Conservation (phyloP, 2,888 invertebrate species). For the Dolichomitus sp. region DNA sequence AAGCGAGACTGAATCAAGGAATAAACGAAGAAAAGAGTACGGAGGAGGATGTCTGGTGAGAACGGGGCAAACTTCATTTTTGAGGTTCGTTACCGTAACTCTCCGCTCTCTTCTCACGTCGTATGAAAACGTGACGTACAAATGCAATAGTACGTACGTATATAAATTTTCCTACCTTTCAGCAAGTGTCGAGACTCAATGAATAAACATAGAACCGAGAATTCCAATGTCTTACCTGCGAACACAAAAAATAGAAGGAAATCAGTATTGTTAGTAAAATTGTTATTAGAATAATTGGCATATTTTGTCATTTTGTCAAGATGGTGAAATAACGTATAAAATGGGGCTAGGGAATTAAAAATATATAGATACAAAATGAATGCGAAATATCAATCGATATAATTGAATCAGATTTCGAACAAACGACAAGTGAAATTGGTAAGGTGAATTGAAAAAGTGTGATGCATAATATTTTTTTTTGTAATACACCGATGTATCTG, state of each 20-base stretch:
- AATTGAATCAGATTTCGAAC: neutral
- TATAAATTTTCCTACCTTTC: slow-evolving; percentile 27
- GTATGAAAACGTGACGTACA: slow-evolving; percentile 15
- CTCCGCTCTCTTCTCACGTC: neutral
- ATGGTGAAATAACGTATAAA: slow-evolving; percentile 14
- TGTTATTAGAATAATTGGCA: neutral
- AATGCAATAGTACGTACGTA: neutral
- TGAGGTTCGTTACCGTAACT: slow-evolving; percentile 12
- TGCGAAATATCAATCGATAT: neutral
- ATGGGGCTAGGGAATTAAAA: slow-evolving; percentile 2
- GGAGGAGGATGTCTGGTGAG: neutral
- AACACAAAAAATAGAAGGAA: slow-evolving; percentile 66
- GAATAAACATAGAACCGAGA: neutral
- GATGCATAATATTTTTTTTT: neutral
- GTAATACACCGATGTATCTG: slow-evolving; percentile 15
- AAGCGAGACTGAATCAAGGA: slow-evolving; percentile 55
- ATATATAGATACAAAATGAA: neutral
- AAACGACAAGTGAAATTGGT: neutral
- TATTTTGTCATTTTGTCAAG: neutral
- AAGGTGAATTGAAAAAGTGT: slow-evolving; percentile 8
- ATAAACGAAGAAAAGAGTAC: slow-evolving; percentile 29
- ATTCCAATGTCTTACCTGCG: slow-evolving; percentile 72
- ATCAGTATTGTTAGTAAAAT: slow-evolving; percentile 1
- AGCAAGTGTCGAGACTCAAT: slow-evolving; percentile 1
- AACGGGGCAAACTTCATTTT: slow-evolving; percentile 24